A percentile compares a stretch with the other conserved stretches of the same genome.
These are phyloP conservation scores for Oedothorax gibbosus DNA, from an alignment of 1,140 invertebrate species.

Conservation along the genomic window DNA sequence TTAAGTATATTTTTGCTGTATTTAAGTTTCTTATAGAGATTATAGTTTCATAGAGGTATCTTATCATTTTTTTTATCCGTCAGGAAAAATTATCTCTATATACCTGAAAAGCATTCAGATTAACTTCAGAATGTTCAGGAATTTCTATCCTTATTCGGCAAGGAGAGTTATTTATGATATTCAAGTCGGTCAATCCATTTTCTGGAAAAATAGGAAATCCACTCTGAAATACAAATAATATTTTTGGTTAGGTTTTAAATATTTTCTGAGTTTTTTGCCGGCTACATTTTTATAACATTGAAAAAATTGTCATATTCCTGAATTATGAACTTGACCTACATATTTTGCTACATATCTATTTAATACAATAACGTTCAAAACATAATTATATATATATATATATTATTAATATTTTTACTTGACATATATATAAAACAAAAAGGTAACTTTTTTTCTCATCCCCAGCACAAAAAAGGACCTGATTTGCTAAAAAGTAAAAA, in stretches of 20 bases:
- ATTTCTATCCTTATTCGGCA: slow-evolving; percentile 16
- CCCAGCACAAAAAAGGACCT: too few species aligned
- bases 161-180: slow-evolving; percentile 42
- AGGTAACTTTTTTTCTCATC: too few species aligned
- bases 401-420: too few species aligned
- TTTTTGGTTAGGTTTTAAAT: neutral
- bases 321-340: too few species aligned
- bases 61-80: neutral
- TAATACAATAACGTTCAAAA: too few species aligned
- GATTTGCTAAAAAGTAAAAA: too few species aligned
- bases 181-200: slow-evolving; percentile 6
- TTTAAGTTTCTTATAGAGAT: too few species aligned
- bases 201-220: slow-evolving; percentile 13
- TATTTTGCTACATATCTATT: too few species aligned
- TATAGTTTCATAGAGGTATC: too few species aligned
- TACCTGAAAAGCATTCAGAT: neutral
- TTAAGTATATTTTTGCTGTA: too few species aligned
- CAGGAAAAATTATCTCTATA: neutral
- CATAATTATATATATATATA: too few species aligned
- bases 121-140: neutral
- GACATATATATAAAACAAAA: too few species aligned
- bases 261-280: neutral
- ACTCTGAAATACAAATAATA: neutral
- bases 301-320: neutral
- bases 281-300: neutral